Conservation (phyloP, 2,797 vertebrate genomes). For the Aphelocoma californica region DNA sequence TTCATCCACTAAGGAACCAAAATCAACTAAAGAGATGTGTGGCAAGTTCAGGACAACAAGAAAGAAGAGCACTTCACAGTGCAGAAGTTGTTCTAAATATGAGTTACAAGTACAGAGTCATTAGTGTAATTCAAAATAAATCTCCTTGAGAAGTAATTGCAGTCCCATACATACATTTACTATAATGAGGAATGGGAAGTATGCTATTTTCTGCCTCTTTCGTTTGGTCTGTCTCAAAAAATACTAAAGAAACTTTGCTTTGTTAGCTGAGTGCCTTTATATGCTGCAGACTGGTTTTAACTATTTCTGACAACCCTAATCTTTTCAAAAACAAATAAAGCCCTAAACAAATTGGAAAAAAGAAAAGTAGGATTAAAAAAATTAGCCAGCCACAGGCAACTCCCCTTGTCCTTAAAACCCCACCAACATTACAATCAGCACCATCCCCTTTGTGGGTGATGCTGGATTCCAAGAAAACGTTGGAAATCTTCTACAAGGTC, state of each 20-base stretch:
- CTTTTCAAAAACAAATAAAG: neutral
- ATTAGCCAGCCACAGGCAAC: rapidly evolving
- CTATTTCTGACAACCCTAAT: rapidly evolving
- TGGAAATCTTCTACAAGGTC: neutral
- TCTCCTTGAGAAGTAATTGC: neutral
- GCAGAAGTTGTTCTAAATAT: neutral
- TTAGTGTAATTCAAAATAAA: neutral
- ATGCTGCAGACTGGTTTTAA: neutral
- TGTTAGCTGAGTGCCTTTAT: neutral
- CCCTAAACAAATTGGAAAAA: rapidly evolving
- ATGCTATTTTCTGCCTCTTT: neutral
- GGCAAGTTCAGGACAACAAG: neutral
- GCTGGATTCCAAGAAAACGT: neutral
- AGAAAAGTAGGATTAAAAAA: neutral
- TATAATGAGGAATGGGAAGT: neutral
- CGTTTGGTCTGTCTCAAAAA: neutral
- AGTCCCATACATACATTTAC: neutral
- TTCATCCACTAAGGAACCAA: neutral
- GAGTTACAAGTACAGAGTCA: neutral
- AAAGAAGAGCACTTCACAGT: neutral
- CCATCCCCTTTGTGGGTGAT: rapidly evolving
- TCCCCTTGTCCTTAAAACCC: rapidly evolving
- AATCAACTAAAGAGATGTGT: neutral
- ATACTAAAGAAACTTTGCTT: neutral
- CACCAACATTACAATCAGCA: neutral